These are phyloP conservation scores for Scotopteryx bipunctaria DNA, from an alignment of 2,888 invertebrate species.

Conservation along the genomic window DNA sequence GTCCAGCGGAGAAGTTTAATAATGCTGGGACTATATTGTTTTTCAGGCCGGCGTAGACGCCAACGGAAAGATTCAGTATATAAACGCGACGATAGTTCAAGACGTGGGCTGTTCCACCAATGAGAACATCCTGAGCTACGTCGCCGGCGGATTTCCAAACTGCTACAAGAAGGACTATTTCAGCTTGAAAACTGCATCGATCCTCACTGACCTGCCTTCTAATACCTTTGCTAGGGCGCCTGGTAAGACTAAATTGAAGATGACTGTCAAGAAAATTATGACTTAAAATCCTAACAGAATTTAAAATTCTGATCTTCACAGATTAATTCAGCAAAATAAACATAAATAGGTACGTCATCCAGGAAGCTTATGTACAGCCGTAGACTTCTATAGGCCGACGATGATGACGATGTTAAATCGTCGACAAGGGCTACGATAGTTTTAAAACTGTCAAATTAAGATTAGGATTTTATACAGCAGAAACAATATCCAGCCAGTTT, in stretches of 20 bases:
- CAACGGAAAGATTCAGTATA: conserved; percentile 86
- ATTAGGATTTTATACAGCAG: too few species aligned
- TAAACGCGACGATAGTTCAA: conserved; percentile 77
- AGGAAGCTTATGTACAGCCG: too few species aligned
- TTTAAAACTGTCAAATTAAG: too few species aligned
- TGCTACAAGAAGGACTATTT: conserved; percentile 83
- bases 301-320: too few species aligned
- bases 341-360: too few species aligned
- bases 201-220: conserved; percentile 85
- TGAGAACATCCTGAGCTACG: conserved; percentile 68
- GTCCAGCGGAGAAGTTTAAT: too few species aligned
- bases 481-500: too few species aligned
- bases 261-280: neutral
- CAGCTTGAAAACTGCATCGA: conserved; percentile 66
- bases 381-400: too few species aligned
- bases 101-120: conserved; percentile 78
- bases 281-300: neutral
- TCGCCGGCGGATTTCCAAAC: conserved; percentile 67
- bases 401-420: too few species aligned
- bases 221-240: conserved; percentile 88
- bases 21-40: too few species aligned
- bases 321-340: too few species aligned
- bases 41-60: conserved; percentile 83
- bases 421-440: too few species aligned
- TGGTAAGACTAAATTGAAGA: conserved; percentile 66